phyloP scores from a whole-genome alignment of 2,888 invertebrate genomes.

The Orthonevra nobilis region DNA sequence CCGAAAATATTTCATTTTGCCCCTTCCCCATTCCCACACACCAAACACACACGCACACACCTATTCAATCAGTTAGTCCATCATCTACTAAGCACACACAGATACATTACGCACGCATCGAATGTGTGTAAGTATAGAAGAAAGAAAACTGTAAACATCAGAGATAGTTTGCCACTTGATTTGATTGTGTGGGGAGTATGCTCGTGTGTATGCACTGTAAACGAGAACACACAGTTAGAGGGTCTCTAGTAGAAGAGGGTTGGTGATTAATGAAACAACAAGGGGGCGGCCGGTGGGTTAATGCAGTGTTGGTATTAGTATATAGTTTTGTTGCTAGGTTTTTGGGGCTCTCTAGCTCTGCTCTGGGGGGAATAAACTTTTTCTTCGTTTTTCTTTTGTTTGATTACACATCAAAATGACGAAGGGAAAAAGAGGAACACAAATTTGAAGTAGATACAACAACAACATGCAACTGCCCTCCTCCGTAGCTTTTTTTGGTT shows the following conservation, averaged over 20 bases:
- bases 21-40: constrained; percentile 22
- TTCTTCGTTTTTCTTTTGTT: constrained; percentile 60
- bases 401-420: constrained; percentile 56
- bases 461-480: constrained; percentile 33
- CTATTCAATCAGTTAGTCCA: constrained; percentile 6
- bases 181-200: constrained; percentile 9
- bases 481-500: constrained; percentile 36
- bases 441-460: not conserved
- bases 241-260: constrained; percentile 1
- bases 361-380: constrained; percentile 69
- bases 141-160: constrained; percentile 48
- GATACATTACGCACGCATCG: constrained; percentile 17
- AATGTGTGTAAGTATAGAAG: constrained; percentile 45
- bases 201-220: not conserved
- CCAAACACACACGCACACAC: constrained; percentile 33
- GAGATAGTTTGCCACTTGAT: constrained; percentile 14
- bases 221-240: not conserved
- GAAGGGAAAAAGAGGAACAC: constrained; percentile 6
- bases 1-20: constrained; percentile 76
- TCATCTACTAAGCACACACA: no score
- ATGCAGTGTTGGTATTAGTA: constrained; percentile 29
- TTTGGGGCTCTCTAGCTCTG: no score
- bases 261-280: constrained; percentile 43
- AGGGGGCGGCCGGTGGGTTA: constrained; percentile 33
- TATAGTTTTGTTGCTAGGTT: constrained; percentile 49